These are phyloP conservation scores for Rattus norvegicus DNA, from an alignment of 2,113 vertebrate genomes.

Conservation along the genomic window GRCr8 NC_086025.1:115427001-115427500, in stretches of 20 bases:
- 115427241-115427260: not conserved
- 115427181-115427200: no score
- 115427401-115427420: not conserved
- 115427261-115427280: not conserved
- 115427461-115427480: not conserved
- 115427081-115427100: no score
- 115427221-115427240: not conserved
- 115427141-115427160: no score
- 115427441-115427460: not conserved
- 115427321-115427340: not conserved
- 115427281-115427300: not conserved
- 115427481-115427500: not conserved
- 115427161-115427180: no score
- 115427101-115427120: no score
- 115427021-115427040: not conserved
- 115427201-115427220: no score
- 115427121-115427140: no score
- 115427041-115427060: no score
- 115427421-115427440: not conserved
- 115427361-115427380: not conserved
- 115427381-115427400: not conserved
- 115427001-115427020: not conserved
- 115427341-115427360: not conserved
- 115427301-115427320: not conserved
- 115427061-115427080: no score